phyloP scores from a whole-genome alignment of 2,797 vertebrate species.

The Yasuhikotakia modesta region DNA sequence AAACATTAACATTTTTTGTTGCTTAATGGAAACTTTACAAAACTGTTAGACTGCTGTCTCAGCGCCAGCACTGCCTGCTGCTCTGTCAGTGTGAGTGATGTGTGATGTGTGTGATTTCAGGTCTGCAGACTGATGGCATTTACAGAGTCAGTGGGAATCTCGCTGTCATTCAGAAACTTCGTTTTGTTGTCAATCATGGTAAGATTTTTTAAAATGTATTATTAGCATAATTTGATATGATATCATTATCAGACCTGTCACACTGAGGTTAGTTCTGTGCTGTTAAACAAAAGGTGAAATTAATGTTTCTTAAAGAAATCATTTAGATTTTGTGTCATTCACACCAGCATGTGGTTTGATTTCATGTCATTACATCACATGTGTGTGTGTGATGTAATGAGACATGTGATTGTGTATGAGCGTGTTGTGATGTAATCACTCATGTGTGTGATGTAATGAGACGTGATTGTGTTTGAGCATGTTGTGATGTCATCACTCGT shows the following conservation, averaged over 20 bases:
- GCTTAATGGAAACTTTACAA: no score
- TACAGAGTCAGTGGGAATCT: slow-evolving; percentile 92
- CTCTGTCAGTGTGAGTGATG: background rate
- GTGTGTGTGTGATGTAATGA: background rate
- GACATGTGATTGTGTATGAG: background rate
- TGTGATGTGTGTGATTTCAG: slow-evolving; percentile 67
- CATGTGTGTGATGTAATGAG: background rate
- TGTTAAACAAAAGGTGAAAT: no score
- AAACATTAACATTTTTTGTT: no score
- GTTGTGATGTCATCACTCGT: no score
- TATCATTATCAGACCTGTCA: no score
- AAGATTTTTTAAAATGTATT: slow-evolving; percentile 64
- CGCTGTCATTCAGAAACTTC: slow-evolving; percentile 90
- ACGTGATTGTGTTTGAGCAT: background rate
- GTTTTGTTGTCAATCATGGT: slow-evolving; percentile 91
- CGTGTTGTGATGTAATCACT: background rate
- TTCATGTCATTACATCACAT: background rate
- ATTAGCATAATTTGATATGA: no score
- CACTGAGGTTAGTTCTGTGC: no score
- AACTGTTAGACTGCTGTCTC: background rate
- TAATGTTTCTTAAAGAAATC: no score
- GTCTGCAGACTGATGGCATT: slow-evolving; percentile 88
- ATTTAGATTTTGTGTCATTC: no score
- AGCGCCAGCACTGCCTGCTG: background rate
- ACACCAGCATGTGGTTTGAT: background rate